Evolutionary conservation across 1,140 invertebrate genomes (phyloP).

Genomic region (Temnothorax longispinosus): DNA sequence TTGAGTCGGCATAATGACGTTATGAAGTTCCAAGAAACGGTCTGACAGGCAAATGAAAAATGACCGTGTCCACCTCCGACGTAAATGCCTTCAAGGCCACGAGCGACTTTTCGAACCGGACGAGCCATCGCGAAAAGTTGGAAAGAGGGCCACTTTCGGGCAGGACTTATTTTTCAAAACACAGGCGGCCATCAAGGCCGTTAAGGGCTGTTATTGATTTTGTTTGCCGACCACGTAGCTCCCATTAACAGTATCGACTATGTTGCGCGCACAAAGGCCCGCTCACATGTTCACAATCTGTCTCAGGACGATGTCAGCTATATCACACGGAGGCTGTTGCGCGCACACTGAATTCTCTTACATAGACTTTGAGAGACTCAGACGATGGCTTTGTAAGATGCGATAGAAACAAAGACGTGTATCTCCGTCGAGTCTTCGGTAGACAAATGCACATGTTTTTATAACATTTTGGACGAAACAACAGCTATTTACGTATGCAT

Average conservation of each 20-base stretch:
- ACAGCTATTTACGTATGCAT: neutral
- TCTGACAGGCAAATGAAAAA: constrained; percentile 45
- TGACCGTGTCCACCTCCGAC: constrained; percentile 14
- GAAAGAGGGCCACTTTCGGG: neutral
- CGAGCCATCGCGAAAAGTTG: constrained; percentile 10
- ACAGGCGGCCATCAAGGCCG: constrained; percentile 10
- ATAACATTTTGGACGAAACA: neutral
- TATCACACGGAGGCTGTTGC: constrained; percentile 11
- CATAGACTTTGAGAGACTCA: neutral
- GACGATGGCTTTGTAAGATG: neutral
- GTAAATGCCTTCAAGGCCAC: constrained; percentile 6
- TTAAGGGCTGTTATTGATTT: constrained; percentile 45
- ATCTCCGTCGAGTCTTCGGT: neutral
- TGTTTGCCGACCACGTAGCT: constrained; percentile 8
- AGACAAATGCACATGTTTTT: constrained; percentile 8
- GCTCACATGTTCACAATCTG: constrained; percentile 28
- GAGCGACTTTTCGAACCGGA: constrained; percentile 5
- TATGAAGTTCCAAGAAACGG: constrained; percentile 12
- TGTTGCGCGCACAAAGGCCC: constrained; percentile 3
- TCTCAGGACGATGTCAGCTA: neutral
- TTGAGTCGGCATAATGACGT: constrained; percentile 41
- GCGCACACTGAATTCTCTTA: constrained; percentile 14
- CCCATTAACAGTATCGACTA: constrained; percentile 35
- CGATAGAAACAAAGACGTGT: neutral
- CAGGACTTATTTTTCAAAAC: constrained; percentile 21